These are phyloP conservation scores for Dasysyrphus tricinctus DNA, from an alignment of 2,888 invertebrate genomes.

Conservation along the genomic window DNA sequence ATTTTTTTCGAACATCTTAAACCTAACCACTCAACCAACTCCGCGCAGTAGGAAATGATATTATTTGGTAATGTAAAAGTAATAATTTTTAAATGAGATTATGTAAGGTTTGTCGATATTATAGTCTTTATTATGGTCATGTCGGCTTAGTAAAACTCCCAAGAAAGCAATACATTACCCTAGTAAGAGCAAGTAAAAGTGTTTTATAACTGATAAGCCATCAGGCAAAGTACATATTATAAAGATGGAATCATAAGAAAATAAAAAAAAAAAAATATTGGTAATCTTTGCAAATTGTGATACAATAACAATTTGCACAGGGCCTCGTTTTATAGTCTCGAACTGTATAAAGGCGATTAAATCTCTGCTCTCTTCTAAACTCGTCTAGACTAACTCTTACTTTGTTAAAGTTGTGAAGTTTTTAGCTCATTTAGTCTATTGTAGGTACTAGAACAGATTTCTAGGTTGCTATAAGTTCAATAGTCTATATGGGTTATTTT, in stretches of 20 bases:
- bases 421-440: slow-evolving; percentile 42
- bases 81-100: too few relatives aligned
- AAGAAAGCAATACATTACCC: slow-evolving; percentile 30
- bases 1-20: too few relatives aligned
- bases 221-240: not conserved
- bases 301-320: slow-evolving; percentile 53
- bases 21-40: too few relatives aligned
- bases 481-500: slow-evolving; percentile 34
- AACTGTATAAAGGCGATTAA: slow-evolving; percentile 23
- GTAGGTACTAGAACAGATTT: slow-evolving; percentile 42
- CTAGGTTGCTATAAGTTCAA: slow-evolving; percentile 35
- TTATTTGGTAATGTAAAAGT: too few relatives aligned
- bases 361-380: slow-evolving; percentile 44
- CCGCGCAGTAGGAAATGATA: too few relatives aligned
- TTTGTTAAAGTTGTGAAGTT: slow-evolving; percentile 10
- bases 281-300: slow-evolving; percentile 6
- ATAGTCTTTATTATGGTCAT: too few relatives aligned
- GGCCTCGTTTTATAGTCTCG: slow-evolving; percentile 2
- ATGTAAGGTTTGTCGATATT: too few relatives aligned
- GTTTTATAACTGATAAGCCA: slow-evolving; percentile 54
- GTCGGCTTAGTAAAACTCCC: not conserved
- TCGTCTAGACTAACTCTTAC: slow-evolving; percentile 43
- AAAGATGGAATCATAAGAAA: slow-evolving; percentile 22
- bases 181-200: slow-evolving; percentile 47
- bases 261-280: slow-evolving; percentile 25